Conservation (phyloP, 2,797 vertebrate genomes). For the Monodelphis domestica region DNA sequence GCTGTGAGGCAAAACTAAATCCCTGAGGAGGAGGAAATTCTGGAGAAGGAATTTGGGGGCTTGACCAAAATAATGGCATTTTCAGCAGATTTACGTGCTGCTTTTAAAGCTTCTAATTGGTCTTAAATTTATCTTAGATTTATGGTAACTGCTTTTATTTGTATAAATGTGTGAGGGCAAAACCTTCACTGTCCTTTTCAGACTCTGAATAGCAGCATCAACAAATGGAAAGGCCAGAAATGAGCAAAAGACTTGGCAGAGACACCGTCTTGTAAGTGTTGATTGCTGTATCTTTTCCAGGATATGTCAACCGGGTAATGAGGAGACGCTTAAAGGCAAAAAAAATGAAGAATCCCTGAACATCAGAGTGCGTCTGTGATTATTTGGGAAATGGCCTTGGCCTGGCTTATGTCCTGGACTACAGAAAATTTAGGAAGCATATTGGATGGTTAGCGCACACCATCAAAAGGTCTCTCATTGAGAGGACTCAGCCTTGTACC, state of each 20-base stretch:
- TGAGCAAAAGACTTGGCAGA: not conserved
- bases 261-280: not conserved
- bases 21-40: slow-evolving; percentile 1
- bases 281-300: not conserved
- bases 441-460: not conserved
- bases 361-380: not conserved
- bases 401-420: not conserved
- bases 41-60: not conserved
- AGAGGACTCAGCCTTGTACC: not conserved
- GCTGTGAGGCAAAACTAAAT: slow-evolving; percentile 8
- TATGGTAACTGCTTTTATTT: not conserved
- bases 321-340: not conserved
- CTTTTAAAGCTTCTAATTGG: not conserved
- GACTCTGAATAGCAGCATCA: not conserved
- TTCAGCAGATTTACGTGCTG: not conserved
- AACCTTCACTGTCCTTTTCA: not conserved
- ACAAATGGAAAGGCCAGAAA: not conserved
- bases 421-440: not conserved
- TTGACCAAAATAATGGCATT: not conserved
- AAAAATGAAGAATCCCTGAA: not conserved
- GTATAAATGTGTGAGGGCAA: not conserved
- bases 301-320: not conserved
- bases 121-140: not conserved
- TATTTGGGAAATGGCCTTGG: not conserved
- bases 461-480: not conserved